Evolutionary conservation across 2,797 vertebrate species (phyloP).

Genomic region (Brachyrhaphis roseni): DNA sequence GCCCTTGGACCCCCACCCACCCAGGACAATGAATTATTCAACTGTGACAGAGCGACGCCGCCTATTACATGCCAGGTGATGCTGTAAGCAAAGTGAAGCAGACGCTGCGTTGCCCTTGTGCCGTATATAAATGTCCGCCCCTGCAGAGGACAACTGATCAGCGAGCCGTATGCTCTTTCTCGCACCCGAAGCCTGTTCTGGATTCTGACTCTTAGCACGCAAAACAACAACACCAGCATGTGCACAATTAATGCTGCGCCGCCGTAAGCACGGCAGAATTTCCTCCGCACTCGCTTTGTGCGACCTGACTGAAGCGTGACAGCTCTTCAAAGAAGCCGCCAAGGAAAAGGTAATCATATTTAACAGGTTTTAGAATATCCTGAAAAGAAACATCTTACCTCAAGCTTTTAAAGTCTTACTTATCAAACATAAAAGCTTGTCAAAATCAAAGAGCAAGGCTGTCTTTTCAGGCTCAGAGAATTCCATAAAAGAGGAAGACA

Average conservation of each 20-base stretch:
- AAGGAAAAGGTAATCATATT: conserved; percentile 30
- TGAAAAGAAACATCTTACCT: conserved; percentile 38
- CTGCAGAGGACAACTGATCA: conserved; percentile 43
- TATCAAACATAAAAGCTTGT: conserved; percentile 43
- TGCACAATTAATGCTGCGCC: not conserved
- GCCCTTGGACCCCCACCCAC: conserved; percentile 44
- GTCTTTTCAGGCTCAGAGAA: conserved; percentile 18
- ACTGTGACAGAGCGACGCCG: conserved; percentile 62
- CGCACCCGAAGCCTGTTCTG: conserved; percentile 39
- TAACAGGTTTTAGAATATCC: conserved; percentile 30
- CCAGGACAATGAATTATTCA: conserved; percentile 53
- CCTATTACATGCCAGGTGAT: conserved; percentile 50
- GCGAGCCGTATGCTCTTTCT: conserved; percentile 35
- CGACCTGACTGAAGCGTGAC: conserved; percentile 19
- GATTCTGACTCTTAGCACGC: conserved; percentile 22
- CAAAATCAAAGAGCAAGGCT: conserved; percentile 33
- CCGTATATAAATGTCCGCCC: conserved; percentile 29
- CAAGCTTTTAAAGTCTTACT: conserved; percentile 30
- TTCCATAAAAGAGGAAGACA: conserved; percentile 26
- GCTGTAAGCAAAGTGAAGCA: conserved; percentile 41
- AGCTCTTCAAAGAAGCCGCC: conserved; percentile 12
- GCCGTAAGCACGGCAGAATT: conserved; percentile 3
- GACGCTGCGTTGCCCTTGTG: conserved; percentile 63
- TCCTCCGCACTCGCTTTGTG: conserved; percentile 14
- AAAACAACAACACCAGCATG: conserved; percentile 8